These are phyloP conservation scores for Salarias fasciatus DNA, from an alignment of 2,797 vertebrate genomes.

Conservation along the genomic window DNA sequence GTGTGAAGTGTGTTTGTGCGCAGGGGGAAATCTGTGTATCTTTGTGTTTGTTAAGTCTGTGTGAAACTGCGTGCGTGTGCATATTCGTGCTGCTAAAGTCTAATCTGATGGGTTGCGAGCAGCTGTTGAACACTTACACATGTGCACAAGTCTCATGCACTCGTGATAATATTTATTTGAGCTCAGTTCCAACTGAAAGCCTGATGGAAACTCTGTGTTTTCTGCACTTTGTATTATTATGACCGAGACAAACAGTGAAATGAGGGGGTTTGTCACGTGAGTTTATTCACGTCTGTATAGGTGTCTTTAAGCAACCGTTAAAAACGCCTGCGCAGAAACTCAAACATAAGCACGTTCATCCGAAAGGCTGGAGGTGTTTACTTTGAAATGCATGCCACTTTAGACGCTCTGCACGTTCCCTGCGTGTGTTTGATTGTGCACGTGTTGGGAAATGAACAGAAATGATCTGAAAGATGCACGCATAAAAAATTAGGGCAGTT, in stretches of 20 bases:
- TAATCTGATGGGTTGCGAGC: constrained; percentile 43
- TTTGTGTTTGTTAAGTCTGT: background rate
- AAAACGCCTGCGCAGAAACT: constrained; percentile 19
- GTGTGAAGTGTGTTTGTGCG: constrained; percentile 23
- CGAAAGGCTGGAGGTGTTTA: too few species aligned
- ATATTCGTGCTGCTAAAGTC: constrained; percentile 11
- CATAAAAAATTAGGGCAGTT: too few species aligned
- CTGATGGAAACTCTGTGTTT: constrained; percentile 43
- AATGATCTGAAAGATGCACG: too few species aligned
- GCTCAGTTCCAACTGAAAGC: constrained; percentile 49
- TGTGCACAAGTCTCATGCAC: constrained; percentile 43
- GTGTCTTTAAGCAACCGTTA: constrained; percentile 23
- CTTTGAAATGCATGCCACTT: too few species aligned
- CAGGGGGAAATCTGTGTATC: constrained; percentile 12
- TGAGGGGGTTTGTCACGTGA: constrained; percentile 7
- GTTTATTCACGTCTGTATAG: constrained; percentile 35
- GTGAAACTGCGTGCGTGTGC: background rate
- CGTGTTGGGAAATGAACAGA: too few species aligned
- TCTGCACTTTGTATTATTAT: constrained; percentile 2
- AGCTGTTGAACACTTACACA: constrained; percentile 49
- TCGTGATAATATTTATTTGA: constrained; percentile 59
- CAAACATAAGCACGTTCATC: background rate
- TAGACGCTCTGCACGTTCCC: too few species aligned
- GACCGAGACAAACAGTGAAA: constrained; percentile 41
- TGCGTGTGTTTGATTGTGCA: too few species aligned